A percentile compares a stretch with the other conserved stretches of the same genome.
phyloP scores from a whole-genome alignment of 1,140 invertebrate species.

The Atta cephalotes region DNA sequence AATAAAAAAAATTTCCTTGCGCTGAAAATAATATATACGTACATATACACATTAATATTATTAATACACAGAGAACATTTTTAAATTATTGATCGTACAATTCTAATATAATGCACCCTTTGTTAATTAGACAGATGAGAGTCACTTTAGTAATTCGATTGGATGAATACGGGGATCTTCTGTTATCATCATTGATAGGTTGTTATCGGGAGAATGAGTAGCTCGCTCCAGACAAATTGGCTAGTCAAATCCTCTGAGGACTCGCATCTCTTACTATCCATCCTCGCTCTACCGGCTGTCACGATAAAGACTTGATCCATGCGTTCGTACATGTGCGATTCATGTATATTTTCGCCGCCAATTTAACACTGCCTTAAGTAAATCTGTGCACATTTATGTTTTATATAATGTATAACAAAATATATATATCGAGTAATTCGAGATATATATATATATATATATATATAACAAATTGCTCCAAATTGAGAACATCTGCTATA shows the following conservation, averaged over 20 bases:
- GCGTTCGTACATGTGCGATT: conserved; percentile 60
- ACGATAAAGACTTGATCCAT: conserved; percentile 63
- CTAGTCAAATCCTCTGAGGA: conserved; percentile 52
- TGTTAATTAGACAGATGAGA: neutral
- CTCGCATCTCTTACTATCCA: conserved; percentile 65
- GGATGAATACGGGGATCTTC: conserved; percentile 43
- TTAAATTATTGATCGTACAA: conserved; percentile 22
- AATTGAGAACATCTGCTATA: neutral
- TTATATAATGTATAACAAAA: neutral
- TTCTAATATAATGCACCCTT: neutral
- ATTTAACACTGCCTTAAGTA: conserved; percentile 39
- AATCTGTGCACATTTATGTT: conserved; percentile 8
- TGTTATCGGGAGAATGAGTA: conserved; percentile 58
- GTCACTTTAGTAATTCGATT: conserved; percentile 44
- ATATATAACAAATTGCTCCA: neutral
- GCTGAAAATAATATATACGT: neutral
- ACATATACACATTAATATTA: neutral
- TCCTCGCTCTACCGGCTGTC: conserved; percentile 27
- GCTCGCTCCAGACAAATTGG: conserved; percentile 67
- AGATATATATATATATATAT: neutral
- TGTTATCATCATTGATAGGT: conserved; percentile 37
- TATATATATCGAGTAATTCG: neutral
- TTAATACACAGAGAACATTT: neutral
- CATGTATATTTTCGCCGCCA: conserved; percentile 38
- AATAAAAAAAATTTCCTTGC: neutral